phyloP scores from a whole-genome alignment of 2,113 vertebrate genomes.

The Girardinichthys multiradiatus region DNA sequence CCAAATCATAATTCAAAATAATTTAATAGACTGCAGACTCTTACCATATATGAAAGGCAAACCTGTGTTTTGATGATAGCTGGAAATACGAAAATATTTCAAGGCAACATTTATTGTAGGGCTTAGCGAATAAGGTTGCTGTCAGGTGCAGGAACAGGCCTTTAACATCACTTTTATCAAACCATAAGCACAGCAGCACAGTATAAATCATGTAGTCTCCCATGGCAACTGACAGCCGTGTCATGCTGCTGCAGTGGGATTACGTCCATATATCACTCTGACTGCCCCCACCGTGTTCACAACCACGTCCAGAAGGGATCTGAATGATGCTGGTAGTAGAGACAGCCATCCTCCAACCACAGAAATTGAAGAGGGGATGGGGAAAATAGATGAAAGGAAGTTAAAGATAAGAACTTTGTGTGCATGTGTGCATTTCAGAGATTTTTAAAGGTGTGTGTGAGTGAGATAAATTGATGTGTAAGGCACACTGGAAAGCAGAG shows the following conservation, averaged over 20 bases:
- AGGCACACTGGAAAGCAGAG: not conserved
- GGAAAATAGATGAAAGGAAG: not conserved
- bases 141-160: constrained; percentile 26
- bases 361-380: not conserved
- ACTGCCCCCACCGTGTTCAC: constrained; percentile 56
- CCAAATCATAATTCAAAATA: constrained; percentile 18
- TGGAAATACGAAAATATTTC: not conserved
- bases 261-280: constrained; percentile 70
- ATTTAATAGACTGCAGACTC: constrained; percentile 6
- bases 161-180: constrained; percentile 53
- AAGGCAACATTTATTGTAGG: not conserved
- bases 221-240: constrained; percentile 71
- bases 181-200: constrained; percentile 41
- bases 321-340: constrained; percentile 27
- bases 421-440: not conserved
- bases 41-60: not conserved
- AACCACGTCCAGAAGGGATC: constrained; percentile 58
- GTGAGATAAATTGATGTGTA: constrained; percentile 33
- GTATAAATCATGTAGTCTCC: constrained; percentile 75
- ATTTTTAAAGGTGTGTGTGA: not conserved
- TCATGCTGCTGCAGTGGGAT: constrained; percentile 53
- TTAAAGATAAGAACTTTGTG: not conserved
- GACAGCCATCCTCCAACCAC: constrained; percentile 13
- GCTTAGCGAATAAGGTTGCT: not conserved
- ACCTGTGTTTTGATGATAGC: not conserved